These are phyloP conservation scores for Scaptomyza parva DNA, from an alignment of 2,888 invertebrate genomes.

Conservation along the genomic window DNA sequence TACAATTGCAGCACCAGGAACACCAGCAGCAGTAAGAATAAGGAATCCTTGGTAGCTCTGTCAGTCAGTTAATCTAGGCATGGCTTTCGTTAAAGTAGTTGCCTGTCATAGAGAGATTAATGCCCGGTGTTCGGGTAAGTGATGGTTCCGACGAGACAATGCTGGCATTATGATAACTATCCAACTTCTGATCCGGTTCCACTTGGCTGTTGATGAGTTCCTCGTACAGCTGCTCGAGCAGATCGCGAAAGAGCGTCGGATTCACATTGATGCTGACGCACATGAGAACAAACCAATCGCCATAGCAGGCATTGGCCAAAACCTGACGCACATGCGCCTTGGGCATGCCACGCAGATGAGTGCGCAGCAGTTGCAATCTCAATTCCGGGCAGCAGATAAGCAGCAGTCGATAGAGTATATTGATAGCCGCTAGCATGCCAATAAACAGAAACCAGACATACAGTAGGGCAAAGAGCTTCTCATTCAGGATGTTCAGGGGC, in stretches of 20 bases:
- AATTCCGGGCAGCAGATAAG: constrained; percentile 85
- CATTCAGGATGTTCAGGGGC: constrained; percentile 91
- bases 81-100: constrained; percentile 55
- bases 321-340: constrained; percentile 63
- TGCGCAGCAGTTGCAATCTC: constrained; percentile 72
- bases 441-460: constrained; percentile 91
- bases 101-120: constrained; percentile 5
- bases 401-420: constrained; percentile 88
- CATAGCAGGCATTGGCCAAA: constrained; percentile 85
- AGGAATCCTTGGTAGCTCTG: not conserved
- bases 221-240: constrained; percentile 86
- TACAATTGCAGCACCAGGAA: constrained; percentile 5
- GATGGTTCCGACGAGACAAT: not conserved
- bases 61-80: constrained; percentile 7
- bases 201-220: not conserved
- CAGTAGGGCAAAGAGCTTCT: constrained; percentile 90
- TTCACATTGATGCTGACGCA: constrained; percentile 91
- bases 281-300: constrained; percentile 92
- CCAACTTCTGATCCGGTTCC: not conserved
- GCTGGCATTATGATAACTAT: not conserved
- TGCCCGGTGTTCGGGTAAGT: constrained; percentile 1
- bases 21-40: not conserved
- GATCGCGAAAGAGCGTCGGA: constrained; percentile 88
- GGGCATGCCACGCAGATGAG: constrained; percentile 69
- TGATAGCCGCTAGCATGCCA: constrained; percentile 87